Percentiles rank a stretch among this genome's conserved stretches.
phyloP scores from a whole-genome alignment of 2,888 invertebrate genomes.

The Aethes cnicana region DNA sequence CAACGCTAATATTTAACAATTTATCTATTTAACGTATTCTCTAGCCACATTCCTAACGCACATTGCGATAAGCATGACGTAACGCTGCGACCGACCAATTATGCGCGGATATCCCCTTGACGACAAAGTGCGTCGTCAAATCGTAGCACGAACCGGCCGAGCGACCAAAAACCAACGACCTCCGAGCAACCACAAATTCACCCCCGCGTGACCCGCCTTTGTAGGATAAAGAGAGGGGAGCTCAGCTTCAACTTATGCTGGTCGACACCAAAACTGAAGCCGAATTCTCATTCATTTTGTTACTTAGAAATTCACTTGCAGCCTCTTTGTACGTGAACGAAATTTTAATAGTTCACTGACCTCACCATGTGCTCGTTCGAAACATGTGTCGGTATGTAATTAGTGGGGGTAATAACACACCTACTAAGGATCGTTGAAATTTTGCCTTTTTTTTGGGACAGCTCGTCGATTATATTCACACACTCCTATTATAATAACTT shows the following conservation, averaged over 20 bases:
- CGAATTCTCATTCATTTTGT: conserved; percentile 14
- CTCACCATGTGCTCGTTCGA: conserved; percentile 35
- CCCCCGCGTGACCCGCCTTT: neutral
- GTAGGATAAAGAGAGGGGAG: neutral
- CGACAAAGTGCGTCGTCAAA: conserved; percentile 63
- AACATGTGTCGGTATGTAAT: conserved; percentile 37
- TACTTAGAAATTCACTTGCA: conserved; percentile 35
- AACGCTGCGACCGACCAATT: conserved; percentile 57
- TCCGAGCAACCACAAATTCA: neutral
- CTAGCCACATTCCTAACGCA: conserved; percentile 57
- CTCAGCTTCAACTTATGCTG: neutral
- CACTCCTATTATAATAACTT: neutral
- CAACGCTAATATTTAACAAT: neutral
- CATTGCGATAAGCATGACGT: conserved; percentile 56
- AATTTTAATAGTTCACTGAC: conserved; percentile 39
- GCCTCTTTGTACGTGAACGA: conserved; percentile 38
- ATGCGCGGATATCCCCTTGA: conserved; percentile 63
- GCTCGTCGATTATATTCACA: neutral
- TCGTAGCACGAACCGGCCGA: conserved; percentile 32
- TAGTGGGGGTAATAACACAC: conserved; percentile 14
- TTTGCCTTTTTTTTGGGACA: neutral
- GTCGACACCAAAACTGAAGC: neutral
- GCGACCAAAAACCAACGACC: neutral
- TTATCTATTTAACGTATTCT: conserved; percentile 37
- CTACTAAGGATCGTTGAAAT: conserved; percentile 1